A percentile compares a stretch with the other conserved stretches of the same genome.
phyloP scores from a whole-genome alignment of 2,113 vertebrate genomes.

The Garra rufa region DNA sequence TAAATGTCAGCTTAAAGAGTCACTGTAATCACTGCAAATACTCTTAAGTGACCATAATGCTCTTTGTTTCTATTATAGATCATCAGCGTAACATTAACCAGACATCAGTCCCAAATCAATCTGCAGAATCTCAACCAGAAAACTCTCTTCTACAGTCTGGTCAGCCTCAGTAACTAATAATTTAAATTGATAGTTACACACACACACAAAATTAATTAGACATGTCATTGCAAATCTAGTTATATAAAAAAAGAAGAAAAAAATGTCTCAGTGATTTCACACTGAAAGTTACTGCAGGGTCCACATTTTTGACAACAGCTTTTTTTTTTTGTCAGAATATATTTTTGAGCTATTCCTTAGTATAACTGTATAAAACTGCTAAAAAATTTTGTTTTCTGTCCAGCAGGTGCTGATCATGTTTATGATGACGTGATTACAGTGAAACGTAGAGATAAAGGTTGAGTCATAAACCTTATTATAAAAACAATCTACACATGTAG shows the following conservation, averaged over 20 bases:
- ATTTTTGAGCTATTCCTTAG: too few species aligned
- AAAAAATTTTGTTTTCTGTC: not conserved
- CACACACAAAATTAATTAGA: too few species aligned
- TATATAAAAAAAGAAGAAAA: too few species aligned
- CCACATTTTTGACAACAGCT: too few species aligned
- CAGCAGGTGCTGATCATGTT: not conserved
- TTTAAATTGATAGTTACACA: too few species aligned
- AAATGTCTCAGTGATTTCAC: too few species aligned
- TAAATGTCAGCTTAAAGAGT: not conserved
- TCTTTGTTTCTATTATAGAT: not conserved
- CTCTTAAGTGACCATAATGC: not conserved
- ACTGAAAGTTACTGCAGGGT: too few species aligned
- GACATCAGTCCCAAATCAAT: not conserved
- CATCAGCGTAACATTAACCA: not conserved
- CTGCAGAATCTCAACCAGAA: not conserved
- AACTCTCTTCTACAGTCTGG: conserved; percentile 11
- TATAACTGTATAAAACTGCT: too few species aligned
- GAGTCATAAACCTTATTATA: not conserved
- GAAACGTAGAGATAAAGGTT: not conserved
- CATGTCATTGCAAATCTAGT: too few species aligned
- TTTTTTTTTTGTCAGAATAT: too few species aligned
- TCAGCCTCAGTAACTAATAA: not conserved
- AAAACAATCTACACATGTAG: too few species aligned
- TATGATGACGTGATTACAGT: not conserved
- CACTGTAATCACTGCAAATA: not conserved